Percentiles rank a stretch among this genome's conserved stretches.
Evolutionary conservation across 2,113 vertebrate genomes (phyloP).

Genomic region (Menidia beryllina): DNA sequence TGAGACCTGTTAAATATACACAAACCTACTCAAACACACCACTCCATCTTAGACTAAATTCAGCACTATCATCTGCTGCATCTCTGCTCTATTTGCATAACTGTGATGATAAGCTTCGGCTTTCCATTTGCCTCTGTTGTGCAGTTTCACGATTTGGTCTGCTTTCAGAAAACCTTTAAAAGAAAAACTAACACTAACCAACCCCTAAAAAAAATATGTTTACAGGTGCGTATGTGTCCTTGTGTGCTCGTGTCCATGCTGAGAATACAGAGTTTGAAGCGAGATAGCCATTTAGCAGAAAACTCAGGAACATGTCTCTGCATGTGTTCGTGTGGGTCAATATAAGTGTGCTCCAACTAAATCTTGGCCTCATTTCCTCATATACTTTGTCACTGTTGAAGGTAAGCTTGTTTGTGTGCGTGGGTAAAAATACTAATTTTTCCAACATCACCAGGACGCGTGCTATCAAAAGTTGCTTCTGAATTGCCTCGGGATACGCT

Average conservation of each 20-base stretch:
- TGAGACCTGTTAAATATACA: constrained; percentile 5
- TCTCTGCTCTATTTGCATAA: constrained; percentile 24
- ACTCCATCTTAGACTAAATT: not conserved
- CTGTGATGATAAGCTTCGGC: constrained; percentile 8
- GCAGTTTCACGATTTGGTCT: constrained; percentile 21
- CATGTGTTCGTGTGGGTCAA: not conserved
- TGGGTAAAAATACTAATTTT: not conserved
- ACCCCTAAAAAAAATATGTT: not conserved
- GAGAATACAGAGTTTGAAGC: not conserved
- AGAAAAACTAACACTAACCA: constrained; percentile 1
- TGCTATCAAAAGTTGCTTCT: constrained; percentile 27
- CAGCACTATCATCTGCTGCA: not conserved
- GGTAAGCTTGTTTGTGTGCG: not conserved
- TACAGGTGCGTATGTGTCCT: not conserved
- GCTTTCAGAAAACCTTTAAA: constrained; percentile 8
- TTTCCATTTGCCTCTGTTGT: constrained; percentile 8
- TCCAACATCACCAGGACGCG: constrained; percentile 23
- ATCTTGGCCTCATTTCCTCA: constrained; percentile 16
- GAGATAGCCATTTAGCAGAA: not conserved
- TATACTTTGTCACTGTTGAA: not conserved
- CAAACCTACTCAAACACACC: not conserved
- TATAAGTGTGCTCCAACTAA: constrained; percentile 15
- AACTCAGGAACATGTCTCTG: not conserved
- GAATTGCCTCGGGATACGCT: constrained; percentile 20
- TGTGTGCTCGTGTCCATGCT: too few relatives aligned